A percentile compares a stretch with the other conserved stretches of the same genome.
phyloP scores from a whole-genome alignment of 2,113 vertebrate species.

The Rhabdornis inornatus region DNA sequence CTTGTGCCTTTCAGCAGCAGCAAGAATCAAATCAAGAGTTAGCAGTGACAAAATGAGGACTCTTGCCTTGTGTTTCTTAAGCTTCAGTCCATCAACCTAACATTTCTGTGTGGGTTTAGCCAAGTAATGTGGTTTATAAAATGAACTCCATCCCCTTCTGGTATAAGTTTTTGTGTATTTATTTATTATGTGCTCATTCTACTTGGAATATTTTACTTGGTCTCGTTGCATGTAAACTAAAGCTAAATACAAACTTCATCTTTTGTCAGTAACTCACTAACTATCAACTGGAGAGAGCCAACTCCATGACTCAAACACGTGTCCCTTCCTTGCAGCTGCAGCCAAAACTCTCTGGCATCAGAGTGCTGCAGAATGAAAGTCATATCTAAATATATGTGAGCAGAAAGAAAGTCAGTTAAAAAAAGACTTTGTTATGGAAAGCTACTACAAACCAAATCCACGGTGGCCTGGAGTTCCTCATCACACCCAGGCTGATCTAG shows the following conservation, averaged over 20 bases:
- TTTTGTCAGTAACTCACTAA: conserved; percentile 51
- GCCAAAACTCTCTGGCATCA: conserved; percentile 63
- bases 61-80: background rate
- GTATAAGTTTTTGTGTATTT: conserved; percentile 17
- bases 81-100: background rate
- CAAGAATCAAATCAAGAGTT: background rate
- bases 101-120: background rate
- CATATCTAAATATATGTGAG: conserved; percentile 59
- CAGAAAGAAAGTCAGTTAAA: conserved; percentile 53
- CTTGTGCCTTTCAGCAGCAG: background rate
- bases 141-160: background rate
- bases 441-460: conserved; percentile 59
- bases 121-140: background rate
- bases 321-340: conserved; percentile 23
- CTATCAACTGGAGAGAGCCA: conserved; percentile 47
- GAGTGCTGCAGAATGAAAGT: conserved; percentile 47
- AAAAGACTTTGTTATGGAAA: conserved; percentile 64
- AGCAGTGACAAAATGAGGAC: background rate
- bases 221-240: conserved; percentile 43
- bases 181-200: background rate
- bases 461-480: conserved; percentile 40
- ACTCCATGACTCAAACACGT: conserved; percentile 60
- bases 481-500: conserved; percentile 9
- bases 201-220: conserved; percentile 37
- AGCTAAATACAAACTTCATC: conserved; percentile 48